Evolutionary conservation across 2,888 invertebrate genomes (phyloP).

Genomic region (Epinotia bilunana): DNA sequence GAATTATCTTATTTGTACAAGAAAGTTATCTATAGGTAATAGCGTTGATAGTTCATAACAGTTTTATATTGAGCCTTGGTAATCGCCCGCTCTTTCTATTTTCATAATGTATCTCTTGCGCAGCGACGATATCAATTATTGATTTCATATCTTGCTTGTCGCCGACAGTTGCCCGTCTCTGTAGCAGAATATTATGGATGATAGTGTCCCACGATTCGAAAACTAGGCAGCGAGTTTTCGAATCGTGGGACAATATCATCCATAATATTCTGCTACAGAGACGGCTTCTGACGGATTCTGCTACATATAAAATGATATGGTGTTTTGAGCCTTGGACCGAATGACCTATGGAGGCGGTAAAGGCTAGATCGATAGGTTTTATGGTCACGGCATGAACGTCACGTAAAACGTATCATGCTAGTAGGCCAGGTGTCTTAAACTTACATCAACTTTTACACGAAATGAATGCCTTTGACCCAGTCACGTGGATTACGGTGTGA

Average conservation of each 20-base stretch:
- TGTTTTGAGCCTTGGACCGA: not conserved
- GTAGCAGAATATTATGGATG: conserved; percentile 1
- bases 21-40: not conserved
- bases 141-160: conserved; percentile 8
- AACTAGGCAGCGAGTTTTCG: no score
- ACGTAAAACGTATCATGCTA: no score
- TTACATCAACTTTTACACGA: conserved; percentile 46
- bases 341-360: no score
- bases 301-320: no score
- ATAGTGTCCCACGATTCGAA: not conserved
- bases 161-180: not conserved
- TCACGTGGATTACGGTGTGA: conserved; percentile 51
- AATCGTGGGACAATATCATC: no score
- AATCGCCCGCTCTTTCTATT: conserved; percentile 14
- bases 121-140: conserved; percentile 9
- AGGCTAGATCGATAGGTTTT: no score
- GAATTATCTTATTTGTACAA: conserved; percentile 11
- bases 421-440: not conserved
- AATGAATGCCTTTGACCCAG: conserved; percentile 65
- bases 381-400: no score
- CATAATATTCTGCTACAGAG: no score
- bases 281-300: no score
- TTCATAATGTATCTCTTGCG: conserved; percentile 12
- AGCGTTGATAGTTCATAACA: conserved; percentile 12
- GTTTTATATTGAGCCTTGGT: not conserved